Evolutionary conservation across 2,888 invertebrate genomes (phyloP).

Genomic region (Heliconius erato): DNA sequence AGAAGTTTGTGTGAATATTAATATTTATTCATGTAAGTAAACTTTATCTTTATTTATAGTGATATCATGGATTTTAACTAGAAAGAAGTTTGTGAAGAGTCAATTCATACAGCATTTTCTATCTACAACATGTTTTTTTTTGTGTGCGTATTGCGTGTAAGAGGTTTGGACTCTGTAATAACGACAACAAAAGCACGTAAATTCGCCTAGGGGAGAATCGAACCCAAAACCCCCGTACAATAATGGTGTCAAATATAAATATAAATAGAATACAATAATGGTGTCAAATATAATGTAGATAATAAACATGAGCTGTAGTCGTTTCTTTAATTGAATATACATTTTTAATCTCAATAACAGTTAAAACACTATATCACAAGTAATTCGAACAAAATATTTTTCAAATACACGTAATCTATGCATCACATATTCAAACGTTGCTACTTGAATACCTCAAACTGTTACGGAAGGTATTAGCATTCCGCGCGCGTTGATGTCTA

Average conservation of each 20-base stretch:
- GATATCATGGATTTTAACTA: too few species aligned
- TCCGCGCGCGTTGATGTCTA: conserved; percentile 40
- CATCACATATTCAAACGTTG: conserved; percentile 10
- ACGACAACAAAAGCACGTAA: too few species aligned
- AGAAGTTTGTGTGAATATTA: background rate
- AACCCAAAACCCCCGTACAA: background rate
- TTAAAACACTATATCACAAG: background rate
- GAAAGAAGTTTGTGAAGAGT: too few species aligned
- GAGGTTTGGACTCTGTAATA: too few species aligned
- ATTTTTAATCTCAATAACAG: background rate
- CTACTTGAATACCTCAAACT: conserved; percentile 17
- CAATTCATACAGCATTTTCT: too few species aligned
- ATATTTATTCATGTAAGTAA: background rate
- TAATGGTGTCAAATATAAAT: background rate
- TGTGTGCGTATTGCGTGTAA: too few species aligned
- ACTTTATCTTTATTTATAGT: too few species aligned
- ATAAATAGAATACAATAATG: too few species aligned
- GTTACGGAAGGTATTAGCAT: conserved; percentile 20
- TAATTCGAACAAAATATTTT: background rate
- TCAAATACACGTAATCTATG: background rate
- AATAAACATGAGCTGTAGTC: background rate
- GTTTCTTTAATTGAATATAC: background rate
- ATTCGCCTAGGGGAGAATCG: background rate
- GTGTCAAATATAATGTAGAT: background rate
- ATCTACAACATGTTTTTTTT: too few species aligned